Percentiles rank a stretch among this genome's conserved stretches.
These are phyloP conservation scores for Rhamnusium bicolor DNA, from an alignment of 2,888 invertebrate species.

Conservation along the genomic window DNA sequence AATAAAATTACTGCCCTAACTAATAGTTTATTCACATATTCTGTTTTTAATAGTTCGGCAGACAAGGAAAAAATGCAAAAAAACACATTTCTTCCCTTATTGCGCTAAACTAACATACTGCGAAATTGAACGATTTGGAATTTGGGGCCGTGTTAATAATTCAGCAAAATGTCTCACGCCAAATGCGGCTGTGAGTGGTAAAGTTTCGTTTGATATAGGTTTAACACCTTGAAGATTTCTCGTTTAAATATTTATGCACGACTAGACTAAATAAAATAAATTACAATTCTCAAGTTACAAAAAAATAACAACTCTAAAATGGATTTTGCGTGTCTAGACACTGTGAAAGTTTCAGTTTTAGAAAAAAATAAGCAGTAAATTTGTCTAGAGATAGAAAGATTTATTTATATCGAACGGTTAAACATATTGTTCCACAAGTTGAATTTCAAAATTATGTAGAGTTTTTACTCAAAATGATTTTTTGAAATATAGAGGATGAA, in stretches of 20 bases:
- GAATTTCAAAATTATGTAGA: too few relatives aligned
- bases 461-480: too few relatives aligned
- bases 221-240: slow-evolving; percentile 51
- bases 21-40: too few relatives aligned
- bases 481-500: too few relatives aligned
- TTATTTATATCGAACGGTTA: too few relatives aligned
- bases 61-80: too few relatives aligned
- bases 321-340: neutral
- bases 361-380: neutral
- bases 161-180: slow-evolving; percentile 46
- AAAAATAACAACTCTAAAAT: neutral
- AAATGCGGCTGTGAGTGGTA: slow-evolving; percentile 36
- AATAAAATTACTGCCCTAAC: too few relatives aligned
- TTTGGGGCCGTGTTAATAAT: slow-evolving; percentile 48
- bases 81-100: too few relatives aligned
- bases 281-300: slow-evolving; percentile 9
- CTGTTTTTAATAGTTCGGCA: too few relatives aligned
- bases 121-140: slow-evolving; percentile 40
- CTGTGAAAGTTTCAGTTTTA: neutral
- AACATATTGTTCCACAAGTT: too few relatives aligned
- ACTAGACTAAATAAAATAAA: slow-evolving; percentile 44
- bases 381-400: neutral
- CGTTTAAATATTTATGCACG: slow-evolving; percentile 49
- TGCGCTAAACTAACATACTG: neutral
- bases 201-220: slow-evolving; percentile 48